Evolutionary conservation across 2,888 invertebrate genomes (phyloP), one percentile per base, ranked within the genome.

Genomic region (Tipula unca): DNA sequence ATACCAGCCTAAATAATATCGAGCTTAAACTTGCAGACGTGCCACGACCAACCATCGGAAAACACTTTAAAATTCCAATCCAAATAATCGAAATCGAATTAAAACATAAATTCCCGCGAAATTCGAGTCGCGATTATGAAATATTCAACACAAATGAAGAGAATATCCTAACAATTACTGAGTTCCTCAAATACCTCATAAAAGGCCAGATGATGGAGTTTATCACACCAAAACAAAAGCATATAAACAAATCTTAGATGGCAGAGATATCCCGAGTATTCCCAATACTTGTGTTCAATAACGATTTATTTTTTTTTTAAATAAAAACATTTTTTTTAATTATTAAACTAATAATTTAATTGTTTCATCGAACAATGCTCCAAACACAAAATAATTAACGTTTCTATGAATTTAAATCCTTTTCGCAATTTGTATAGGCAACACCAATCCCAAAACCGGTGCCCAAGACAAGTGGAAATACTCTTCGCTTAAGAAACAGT

Each of bases 391-490:
- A 69, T 13, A 69, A 25, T 83, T 32, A 5, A 83, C 1, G 85
- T 35, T 32, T 88, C 54, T 88, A 87, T 82, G 89, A 88, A 85
- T 88, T 90, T 85, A 90, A 86, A 32, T 89, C 89, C 39, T 88
- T 88, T 87, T 90, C 89, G 87, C 90, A 90, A 86, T 88, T 88
- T 86, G 88, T 89, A 84, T 90, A 90, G 0, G 97, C 97, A 92
- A 97, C 94, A 85, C 99, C 99, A 88, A 98, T 91, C 54, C 98
- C 99, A 90, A 97, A 94, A 85, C 98, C 98, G 87, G 95, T 93
- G 48, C 98, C 98, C 86, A 96, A 93, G 89, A 96, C 93, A 35
- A 98, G 91, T 0, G 98, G 98, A 97, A 98, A 98, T 89, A 94
- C 92, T 90, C 94, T 93, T 89, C 96, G 92, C 90, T 94, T 95